Evolutionary conservation across 2,797 vertebrate genomes (phyloP), one percentile per base, ranked within the genome.

Genomic region (Trematomus bernacchii): DNA sequence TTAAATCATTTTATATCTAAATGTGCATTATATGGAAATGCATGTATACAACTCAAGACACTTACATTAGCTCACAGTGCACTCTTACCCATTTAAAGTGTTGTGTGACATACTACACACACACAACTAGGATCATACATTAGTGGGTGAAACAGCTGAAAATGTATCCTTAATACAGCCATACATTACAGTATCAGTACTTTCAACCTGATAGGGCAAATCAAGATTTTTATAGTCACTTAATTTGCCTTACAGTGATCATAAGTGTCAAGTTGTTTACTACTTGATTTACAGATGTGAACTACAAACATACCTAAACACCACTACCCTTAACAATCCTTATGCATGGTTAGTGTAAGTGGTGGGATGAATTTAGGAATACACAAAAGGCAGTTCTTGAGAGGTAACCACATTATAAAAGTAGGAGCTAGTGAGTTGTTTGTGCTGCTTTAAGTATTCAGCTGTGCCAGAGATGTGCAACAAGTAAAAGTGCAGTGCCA

Each of bases 371-470:
- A 71, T 55, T 57, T 43, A 46, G 47, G 44, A 72, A 47, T 71
- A 68, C 5, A 66, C 19, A 62, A 71, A 80, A 87, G 79, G 69
- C 79, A 68, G 37, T 63, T 82, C 14, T 61, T 80, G 47, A 79
- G 61, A 73, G 68, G 48, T 51, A 82, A 53, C 55, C 27, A 44
- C 15, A 53, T 30, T 33, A 53, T 46, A 27, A 72, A 65, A 48
- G 23, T 77, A 59, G 65, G 14, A 86, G 52, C n/a, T 30, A 51
- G 27, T 72, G 27, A 71, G 18, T 43, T 10, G 10, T 68, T 59
- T 52, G 13, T 73, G 23, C 47, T 51, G 50, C 10, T 6, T 23
- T 37, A 50, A 57, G 16, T 42, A n/a, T 57, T 33, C n/a, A 50
- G 48, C 27, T 70, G 23, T 37, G 33, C 8, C 1, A 37, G 42